Evolutionary conservation across 2,888 invertebrate species (phyloP), one percentile per base, ranked within the genome.

Genomic region (Erebia ligea): DNA sequence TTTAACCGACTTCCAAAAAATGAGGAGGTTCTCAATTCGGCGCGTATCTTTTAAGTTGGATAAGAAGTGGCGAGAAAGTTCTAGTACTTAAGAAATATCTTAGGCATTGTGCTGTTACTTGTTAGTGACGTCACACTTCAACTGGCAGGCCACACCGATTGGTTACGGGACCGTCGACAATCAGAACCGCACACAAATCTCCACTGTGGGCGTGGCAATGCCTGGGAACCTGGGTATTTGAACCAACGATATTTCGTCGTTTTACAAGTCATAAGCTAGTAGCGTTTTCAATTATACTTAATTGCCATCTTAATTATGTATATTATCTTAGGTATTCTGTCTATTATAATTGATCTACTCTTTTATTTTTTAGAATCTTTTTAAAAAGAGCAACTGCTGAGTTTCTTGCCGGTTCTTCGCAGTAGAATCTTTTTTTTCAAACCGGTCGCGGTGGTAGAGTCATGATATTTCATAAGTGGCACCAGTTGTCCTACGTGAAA

Each of bases 101-200:
- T 15, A 25, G 40, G 40, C 40, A 56, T 45, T 67, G 58, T 67
- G n/a, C 15, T 8, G 68, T 62, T 17, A 34, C 11, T 72, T 2
- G 68, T 62, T 17, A 34, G 11, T 72, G 63, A 71, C 58, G 71
- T 70, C 65, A 75, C 74, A 70, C 73, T 76, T 75, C 79, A 78
- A 75, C 76, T 75, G 80, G 77, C 74, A 76, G 34, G 57, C 65
- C 65, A 66, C 73, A 69, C 69, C 74, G 81, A 88, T 88, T 88
- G 88, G 88, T 76, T 80, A 82, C 75, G 9, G 25, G 61, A 25
- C 42, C 34, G 66, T 70, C 66, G 69, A 66, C 66, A 70, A 70
- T 70, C 45, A 70, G 54, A 66, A 70, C 59, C 34, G 66, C 70
- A 70, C 66, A 70, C 70, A 70, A 70, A 61, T 70, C 69, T 54